Conservation (phyloP, 2,888 invertebrate genomes). For the Embidobia sp. region DNA sequence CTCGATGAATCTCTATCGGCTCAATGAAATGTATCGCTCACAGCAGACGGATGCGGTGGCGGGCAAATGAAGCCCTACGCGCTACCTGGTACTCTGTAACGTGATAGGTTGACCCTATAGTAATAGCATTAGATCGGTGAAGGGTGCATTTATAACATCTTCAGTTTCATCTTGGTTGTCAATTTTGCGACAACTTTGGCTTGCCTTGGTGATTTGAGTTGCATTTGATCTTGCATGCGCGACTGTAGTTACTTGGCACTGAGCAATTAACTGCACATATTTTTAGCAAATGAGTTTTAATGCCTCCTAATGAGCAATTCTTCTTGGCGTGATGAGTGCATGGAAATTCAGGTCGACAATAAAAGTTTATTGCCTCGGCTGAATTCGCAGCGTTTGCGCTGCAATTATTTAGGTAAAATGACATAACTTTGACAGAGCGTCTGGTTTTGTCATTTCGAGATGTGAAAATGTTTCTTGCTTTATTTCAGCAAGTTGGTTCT, state of each 20-base stretch:
- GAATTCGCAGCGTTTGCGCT: slow-evolving; percentile 2
- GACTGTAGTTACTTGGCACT: background rate
- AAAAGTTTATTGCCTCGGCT: slow-evolving; percentile 33
- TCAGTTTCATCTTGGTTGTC: slow-evolving; percentile 17
- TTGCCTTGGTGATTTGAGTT: background rate
- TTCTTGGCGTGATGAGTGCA: slow-evolving; percentile 28
- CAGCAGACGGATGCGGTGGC: slow-evolving; percentile 74
- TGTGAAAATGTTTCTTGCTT: too few relatives aligned
- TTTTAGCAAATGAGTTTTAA: slow-evolving; percentile 29
- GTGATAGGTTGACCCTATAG: slow-evolving; percentile 76
- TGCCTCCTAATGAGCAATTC: slow-evolving; percentile 18
- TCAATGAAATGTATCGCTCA: slow-evolving; percentile 71
- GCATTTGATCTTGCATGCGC: slow-evolving; percentile 18
- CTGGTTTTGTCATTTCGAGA: too few relatives aligned
- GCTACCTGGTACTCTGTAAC: slow-evolving; percentile 71
- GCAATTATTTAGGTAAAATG: slow-evolving; percentile 31
- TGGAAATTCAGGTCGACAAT: slow-evolving; percentile 46
- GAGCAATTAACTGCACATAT: slow-evolving; percentile 3
- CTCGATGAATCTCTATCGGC: too few relatives aligned
- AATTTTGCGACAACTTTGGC: slow-evolving; percentile 7
- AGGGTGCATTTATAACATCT: slow-evolving; percentile 48
- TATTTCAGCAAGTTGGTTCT: too few relatives aligned
- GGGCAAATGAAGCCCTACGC: slow-evolving; percentile 75
- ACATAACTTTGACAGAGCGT: too few relatives aligned
- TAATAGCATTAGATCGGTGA: slow-evolving; percentile 74